A percentile compares a stretch with the other conserved stretches of the same genome.
These are phyloP conservation scores for Parnassius mnemosyne DNA, from an alignment of 2,888 invertebrate genomes.

Conservation along the genomic window DNA sequence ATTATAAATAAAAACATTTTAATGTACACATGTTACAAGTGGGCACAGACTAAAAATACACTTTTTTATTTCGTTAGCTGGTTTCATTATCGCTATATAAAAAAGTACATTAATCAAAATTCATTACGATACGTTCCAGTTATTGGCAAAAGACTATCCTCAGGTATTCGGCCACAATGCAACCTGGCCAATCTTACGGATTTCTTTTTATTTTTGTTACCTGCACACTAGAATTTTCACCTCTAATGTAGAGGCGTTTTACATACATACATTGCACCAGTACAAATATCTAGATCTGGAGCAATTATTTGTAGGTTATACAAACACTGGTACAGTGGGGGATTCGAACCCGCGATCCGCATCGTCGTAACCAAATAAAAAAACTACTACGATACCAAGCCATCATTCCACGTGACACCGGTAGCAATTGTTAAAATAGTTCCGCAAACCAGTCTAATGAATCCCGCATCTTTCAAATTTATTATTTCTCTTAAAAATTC, in stretches of 20 bases:
- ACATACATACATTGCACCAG: no score
- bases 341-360: no score
- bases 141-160: slow-evolving; percentile 11
- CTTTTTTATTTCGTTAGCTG: background rate
- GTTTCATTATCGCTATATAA: slow-evolving; percentile 26
- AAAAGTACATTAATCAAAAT: slow-evolving; percentile 29
- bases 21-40: slow-evolving; percentile 15
- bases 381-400: background rate
- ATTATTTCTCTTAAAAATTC: no score
- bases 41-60: slow-evolving; percentile 14
- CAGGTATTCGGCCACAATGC: slow-evolving; percentile 1
- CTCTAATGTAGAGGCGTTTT: no score
- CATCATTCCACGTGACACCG: background rate
- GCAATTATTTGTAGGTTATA: no score
- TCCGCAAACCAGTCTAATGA: no score
- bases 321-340: no score
- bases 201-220: background rate
- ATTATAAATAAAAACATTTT: slow-evolving; percentile 1
- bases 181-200: background rate
- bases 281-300: no score
- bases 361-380: background rate
- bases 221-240: no score
- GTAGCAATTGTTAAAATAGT: background rate
- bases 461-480: no score
- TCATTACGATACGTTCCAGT: slow-evolving; percentile 12